Conservation (phyloP, 2,888 invertebrate species). For the Tetanocera ferruginea region DNA sequence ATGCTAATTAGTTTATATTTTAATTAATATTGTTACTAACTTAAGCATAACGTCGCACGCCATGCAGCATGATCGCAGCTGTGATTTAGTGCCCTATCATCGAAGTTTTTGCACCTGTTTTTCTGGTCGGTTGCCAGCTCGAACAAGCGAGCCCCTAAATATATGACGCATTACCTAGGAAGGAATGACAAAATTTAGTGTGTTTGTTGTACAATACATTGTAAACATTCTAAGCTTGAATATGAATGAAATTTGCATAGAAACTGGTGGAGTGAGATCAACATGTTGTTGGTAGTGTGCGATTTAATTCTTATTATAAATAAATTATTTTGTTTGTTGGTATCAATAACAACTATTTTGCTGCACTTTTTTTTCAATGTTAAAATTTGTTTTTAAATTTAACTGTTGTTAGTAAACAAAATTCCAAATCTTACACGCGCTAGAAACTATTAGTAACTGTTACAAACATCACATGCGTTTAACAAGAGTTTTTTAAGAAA, state of each 20-base stretch:
- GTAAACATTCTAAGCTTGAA: neutral
- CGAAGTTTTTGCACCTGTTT: conserved; percentile 34
- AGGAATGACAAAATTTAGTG: neutral
- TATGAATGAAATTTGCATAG: conserved; percentile 5
- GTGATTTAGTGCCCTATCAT: neutral
- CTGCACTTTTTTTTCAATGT: neutral
- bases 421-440: neutral
- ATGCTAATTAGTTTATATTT: conserved; percentile 19
- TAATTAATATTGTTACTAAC: conserved; percentile 46
- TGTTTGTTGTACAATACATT: neutral
- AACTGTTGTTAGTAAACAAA: neutral
- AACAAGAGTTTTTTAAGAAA: too few relatives aligned
- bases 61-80: neutral
- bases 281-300: neutral
- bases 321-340: neutral
- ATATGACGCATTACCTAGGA: neutral
- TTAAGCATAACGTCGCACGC: neutral
- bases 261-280: conserved; percentile 31
- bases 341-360: neutral
- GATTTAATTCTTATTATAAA: neutral
- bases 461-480: neutral
- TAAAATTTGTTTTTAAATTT: neutral
- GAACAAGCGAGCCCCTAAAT: conserved; percentile 57
- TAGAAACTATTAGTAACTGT: neutral
- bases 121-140: conserved; percentile 18